These are phyloP conservation scores for Arctocebus calabarensis DNA, from an alignment of 2,797 vertebrate genomes.

Conservation along the genomic window DNA sequence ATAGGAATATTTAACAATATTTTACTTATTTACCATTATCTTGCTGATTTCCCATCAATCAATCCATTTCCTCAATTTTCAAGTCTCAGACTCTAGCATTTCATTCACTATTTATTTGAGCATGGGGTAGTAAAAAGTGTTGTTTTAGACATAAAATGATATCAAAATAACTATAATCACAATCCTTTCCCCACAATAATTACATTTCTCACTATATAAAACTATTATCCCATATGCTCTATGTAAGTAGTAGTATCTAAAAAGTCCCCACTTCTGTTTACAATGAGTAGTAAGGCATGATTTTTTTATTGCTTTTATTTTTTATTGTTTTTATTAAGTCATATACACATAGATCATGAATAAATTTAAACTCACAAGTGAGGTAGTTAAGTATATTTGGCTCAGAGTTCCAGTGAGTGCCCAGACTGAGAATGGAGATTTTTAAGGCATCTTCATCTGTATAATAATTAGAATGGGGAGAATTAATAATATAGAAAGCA, in stretches of 20 bases:
- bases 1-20: background rate
- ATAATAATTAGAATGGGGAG: background rate
- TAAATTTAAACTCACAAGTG: constrained; percentile 10
- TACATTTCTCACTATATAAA: background rate
- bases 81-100: background rate
- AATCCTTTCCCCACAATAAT: background rate
- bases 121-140: background rate
- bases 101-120: background rate
- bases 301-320: background rate
- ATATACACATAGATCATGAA: too few species aligned
- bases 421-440: background rate
- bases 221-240: background rate
- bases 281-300: constrained; percentile 24
- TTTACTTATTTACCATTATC: background rate
- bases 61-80: background rate
- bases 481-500: background rate
- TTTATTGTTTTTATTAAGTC: too few species aligned
- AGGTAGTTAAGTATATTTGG: background rate
- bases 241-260: background rate
- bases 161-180: background rate
- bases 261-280: background rate
- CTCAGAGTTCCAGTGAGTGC: background rate
- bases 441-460: background rate
- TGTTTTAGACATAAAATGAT: background rate
- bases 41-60: background rate